Evolutionary conservation across 2,113 vertebrate species (phyloP).

Genomic region (Hypomesus transpacificus): DNA sequence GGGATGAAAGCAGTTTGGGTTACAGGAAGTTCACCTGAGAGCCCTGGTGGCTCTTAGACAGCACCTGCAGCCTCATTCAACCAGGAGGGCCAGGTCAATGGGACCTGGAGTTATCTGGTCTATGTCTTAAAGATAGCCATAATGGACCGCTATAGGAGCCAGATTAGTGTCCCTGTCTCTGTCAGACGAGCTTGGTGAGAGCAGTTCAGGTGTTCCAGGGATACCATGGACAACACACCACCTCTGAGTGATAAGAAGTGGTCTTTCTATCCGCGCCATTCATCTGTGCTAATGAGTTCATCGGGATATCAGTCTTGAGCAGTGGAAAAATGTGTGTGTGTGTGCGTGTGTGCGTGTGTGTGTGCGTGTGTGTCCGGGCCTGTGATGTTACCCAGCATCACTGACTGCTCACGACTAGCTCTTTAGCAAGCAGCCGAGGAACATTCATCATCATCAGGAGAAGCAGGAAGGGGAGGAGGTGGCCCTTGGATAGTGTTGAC

Average conservation of each 20-base stretch:
- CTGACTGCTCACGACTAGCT: neutral
- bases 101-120: neutral
- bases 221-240: too few species aligned
- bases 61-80: slow-evolving; percentile 1
- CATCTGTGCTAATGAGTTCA: neutral
- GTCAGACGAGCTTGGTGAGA: too few species aligned
- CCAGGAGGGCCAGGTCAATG: neutral
- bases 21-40: slow-evolving; percentile 71
- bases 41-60: slow-evolving; percentile 25
- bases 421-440: slow-evolving; percentile 1
- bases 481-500: neutral
- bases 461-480: neutral
- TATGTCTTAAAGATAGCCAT: too few species aligned
- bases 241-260: neutral
- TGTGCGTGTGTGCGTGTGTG: neutral
- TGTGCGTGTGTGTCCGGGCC: neutral
- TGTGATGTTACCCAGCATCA: neutral
- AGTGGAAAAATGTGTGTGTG: neutral
- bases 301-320: neutral
- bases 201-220: slow-evolving; percentile 7
- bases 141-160: too few species aligned
- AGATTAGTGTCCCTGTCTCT: neutral
- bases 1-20: slow-evolving; percentile 65
- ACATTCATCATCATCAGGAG: slow-evolving; percentile 11
- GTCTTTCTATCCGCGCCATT: neutral